A percentile compares a stretch with the other conserved stretches of the same genome.
Evolutionary conservation across 2,888 invertebrate species (phyloP).

Genomic region (Drosophila pegasa): DNA sequence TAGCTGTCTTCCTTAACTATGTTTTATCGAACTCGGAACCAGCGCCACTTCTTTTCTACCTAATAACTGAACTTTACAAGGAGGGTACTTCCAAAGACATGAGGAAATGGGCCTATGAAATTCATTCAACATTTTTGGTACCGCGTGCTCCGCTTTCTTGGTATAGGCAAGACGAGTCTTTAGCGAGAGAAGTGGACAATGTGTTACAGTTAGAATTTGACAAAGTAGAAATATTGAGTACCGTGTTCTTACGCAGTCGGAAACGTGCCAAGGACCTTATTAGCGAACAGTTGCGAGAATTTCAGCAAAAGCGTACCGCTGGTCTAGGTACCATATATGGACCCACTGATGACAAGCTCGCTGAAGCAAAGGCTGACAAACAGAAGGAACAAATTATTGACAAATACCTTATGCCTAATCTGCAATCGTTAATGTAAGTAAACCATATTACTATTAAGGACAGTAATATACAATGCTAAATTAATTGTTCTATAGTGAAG

Average conservation of each 20-base stretch:
- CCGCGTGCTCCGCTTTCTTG: conserved; percentile 89
- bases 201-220: conserved; percentile 93
- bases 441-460: not conserved
- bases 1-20: conserved; percentile 97
- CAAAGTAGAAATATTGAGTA: conserved; percentile 94
- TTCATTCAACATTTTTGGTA: conserved; percentile 97
- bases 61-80: conserved; percentile 96
- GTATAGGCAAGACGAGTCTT: conserved; percentile 88
- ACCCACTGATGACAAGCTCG: conserved; percentile 91
- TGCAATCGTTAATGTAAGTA: conserved; percentile 89
- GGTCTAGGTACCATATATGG: conserved; percentile 96
- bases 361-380: conserved; percentile 92
- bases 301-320: conserved; percentile 93
- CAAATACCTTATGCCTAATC: conserved; percentile 89
- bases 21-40: conserved; percentile 94
- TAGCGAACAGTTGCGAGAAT: conserved; percentile 84
- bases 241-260: conserved; percentile 95
- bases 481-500: conserved; percentile 85
- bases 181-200: conserved; percentile 95
- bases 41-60: conserved; percentile 89
- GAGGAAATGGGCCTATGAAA: conserved; percentile 99
- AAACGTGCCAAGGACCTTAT: conserved; percentile 86
- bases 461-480: too few species aligned
- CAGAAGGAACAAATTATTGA: conserved; percentile 91
- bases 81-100: conserved; percentile 94